Evolutionary conservation across 2,888 invertebrate genomes (phyloP).

Genomic region (Drosophila austrosaltans): DNA sequence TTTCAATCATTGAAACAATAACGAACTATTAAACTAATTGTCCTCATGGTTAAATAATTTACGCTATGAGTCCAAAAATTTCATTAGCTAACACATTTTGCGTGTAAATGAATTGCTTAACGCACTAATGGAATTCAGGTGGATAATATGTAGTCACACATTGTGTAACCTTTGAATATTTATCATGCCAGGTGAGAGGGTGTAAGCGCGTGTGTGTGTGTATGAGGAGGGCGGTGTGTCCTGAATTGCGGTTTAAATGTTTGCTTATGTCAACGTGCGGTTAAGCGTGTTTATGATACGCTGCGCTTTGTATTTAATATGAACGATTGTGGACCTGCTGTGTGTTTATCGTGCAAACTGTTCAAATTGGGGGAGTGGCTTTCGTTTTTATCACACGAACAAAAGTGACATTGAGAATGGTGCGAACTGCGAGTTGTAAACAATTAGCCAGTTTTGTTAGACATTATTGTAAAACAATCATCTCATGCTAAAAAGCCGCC

Average conservation of each 20-base stretch:
- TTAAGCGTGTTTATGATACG: slow-evolving; percentile 56
- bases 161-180: slow-evolving; percentile 16
- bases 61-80: not conserved
- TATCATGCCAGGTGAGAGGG: not conserved
- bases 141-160: slow-evolving; percentile 1
- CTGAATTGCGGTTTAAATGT: slow-evolving; percentile 37
- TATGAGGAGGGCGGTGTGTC: slow-evolving; percentile 8
- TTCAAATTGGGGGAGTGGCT: too few species aligned
- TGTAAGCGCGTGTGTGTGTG: not conserved
- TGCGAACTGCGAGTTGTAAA: not conserved
- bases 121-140: slow-evolving; percentile 30
- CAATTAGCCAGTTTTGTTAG: not conserved
- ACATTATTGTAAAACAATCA: slow-evolving; percentile 2
- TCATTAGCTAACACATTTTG: slow-evolving; percentile 5
- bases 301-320: slow-evolving; percentile 17
- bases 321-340: slow-evolving; percentile 3
- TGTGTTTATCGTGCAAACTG: too few species aligned
- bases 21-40: not conserved
- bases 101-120: slow-evolving; percentile 24
- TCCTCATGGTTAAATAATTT: not conserved
- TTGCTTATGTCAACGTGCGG: slow-evolving; percentile 60
- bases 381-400: too few species aligned
- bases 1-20: not conserved
- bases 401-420: too few species aligned
- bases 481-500: not conserved